Percentiles rank a stretch among this genome's conserved stretches.
phyloP scores from a whole-genome alignment of 2,797 vertebrate genomes.

The Sebastiscus tertius region DNA sequence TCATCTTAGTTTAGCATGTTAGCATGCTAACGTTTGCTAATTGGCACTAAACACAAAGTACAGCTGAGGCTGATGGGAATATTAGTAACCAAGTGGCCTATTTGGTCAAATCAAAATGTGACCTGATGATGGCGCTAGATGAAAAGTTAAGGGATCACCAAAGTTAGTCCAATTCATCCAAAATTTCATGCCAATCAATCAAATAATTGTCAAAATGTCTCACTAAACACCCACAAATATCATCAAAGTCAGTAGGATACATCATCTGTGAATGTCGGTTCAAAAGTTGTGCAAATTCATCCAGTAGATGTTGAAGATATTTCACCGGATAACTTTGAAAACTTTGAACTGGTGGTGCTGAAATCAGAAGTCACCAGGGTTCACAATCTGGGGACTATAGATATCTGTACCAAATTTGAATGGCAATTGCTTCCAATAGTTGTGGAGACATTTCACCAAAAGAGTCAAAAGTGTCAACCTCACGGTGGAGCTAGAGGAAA shows the following conservation, averaged over 20 bases:
- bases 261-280: neutral
- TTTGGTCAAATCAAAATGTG: neutral
- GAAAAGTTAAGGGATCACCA: neutral
- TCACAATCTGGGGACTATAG: neutral
- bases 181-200: neutral
- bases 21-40: neutral
- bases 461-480: neutral
- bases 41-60: neutral
- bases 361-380: neutral
- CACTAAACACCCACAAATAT: neutral
- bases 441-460: neutral
- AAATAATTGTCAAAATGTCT: neutral
- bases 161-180: neutral
- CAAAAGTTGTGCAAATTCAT: neutral
- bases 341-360: neutral
- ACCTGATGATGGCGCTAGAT: neutral
- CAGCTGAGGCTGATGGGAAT: neutral
- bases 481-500: neutral
- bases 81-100: neutral
- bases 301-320: neutral
- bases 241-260: neutral
- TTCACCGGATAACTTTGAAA: neutral
- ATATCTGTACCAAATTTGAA: neutral
- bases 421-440: neutral
- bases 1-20: neutral